Conservation (phyloP, 2,113 vertebrate genomes). For the Delphinapterus leucas region DNA sequence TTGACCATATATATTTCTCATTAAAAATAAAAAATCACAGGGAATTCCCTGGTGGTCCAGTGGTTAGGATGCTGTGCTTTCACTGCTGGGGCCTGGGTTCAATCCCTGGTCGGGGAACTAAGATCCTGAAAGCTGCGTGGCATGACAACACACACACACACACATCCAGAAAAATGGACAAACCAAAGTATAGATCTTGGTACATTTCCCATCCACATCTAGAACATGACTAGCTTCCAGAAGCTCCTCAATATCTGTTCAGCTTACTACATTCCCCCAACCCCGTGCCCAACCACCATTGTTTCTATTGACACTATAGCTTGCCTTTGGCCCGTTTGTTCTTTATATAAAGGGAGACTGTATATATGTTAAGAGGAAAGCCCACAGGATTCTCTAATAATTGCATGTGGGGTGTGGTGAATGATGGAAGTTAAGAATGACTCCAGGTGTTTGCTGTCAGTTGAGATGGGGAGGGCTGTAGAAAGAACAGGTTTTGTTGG, state of each 20-base stretch:
- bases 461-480: background rate
- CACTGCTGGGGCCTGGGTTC: too few species aligned
- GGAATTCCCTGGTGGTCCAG: too few species aligned
- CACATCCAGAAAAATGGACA: background rate
- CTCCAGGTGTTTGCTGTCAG: background rate
- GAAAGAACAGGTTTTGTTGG: background rate
- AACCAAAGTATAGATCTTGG: background rate
- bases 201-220: background rate
- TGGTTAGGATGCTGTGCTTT: too few species aligned
- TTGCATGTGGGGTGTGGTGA: background rate
- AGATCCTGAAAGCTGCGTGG: too few species aligned
- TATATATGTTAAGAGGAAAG: background rate
- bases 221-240: background rate
- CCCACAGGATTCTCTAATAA: background rate
- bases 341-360: background rate
- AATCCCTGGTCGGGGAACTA: too few species aligned
- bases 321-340: background rate
- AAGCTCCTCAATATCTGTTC: too few species aligned
- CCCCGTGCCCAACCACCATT: background rate
- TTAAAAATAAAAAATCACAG: background rate
- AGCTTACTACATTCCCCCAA: too few species aligned
- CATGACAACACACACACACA: background rate
- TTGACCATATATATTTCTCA: background rate
- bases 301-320: background rate
- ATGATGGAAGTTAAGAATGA: background rate